A percentile compares a stretch with the other conserved stretches of the same genome.
Evolutionary conservation across 2,797 vertebrate genomes (phyloP).

Genomic region (Heliangelus exortis): DNA sequence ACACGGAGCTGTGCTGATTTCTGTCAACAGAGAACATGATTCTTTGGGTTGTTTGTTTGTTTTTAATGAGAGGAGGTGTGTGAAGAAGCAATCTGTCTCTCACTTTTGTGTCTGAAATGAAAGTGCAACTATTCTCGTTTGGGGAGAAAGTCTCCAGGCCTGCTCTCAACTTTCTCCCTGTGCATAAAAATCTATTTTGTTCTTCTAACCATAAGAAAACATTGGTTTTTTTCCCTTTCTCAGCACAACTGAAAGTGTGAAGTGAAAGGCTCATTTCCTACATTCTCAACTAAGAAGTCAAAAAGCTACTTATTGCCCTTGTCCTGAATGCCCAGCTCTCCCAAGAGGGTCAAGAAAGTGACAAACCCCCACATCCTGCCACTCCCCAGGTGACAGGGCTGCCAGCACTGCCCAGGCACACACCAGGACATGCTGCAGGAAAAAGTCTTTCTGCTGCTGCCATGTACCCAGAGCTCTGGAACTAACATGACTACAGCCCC

Average conservation of each 20-base stretch:
- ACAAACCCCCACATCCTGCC: neutral
- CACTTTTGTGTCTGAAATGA: neutral
- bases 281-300: neutral
- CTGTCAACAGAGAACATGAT: neutral
- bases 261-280: neutral
- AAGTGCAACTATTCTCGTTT: neutral
- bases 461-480: neutral
- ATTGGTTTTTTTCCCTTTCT: neutral
- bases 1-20: neutral
- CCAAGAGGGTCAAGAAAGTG: neutral
- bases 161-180: neutral
- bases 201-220: neutral
- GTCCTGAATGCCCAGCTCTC: neutral
- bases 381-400: neutral
- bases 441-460: neutral
- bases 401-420: rapidly evolving
- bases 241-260: neutral
- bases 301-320: neutral
- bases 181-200: neutral
- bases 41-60: neutral
- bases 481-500: neutral
- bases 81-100: neutral
- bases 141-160: neutral
- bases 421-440: neutral
- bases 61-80: neutral